Base-by-base conservation (phyloP, 2,797 vertebrate species). In the Garrulus glandarius region DNA sequence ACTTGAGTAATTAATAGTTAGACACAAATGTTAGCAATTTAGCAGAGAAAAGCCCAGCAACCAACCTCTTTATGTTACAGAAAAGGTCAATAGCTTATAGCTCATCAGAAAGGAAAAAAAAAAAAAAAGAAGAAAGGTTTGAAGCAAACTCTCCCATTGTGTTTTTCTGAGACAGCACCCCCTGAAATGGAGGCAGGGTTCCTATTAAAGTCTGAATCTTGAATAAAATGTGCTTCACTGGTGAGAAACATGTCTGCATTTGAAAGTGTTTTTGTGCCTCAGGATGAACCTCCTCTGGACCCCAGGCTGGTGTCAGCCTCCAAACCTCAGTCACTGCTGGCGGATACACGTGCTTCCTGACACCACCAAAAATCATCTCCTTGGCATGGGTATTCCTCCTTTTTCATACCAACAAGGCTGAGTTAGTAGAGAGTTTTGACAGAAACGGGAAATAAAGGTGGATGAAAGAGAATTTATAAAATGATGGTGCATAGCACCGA, bases 1-100 rank as follows among this genome's bases (percentile, higher is more conserved):
- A 26, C 27, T 52, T 29, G 41, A 4, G 27, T 95, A 95, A 96
- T 95, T 92, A 95, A 67, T 92, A 92, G 79, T 87, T 93, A 88
- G 82, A 39, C 57, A 43, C 30, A 84, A 59, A 59, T 71, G 69
- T 84, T 94, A 88, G 63, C 59, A 89, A 52, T 75, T 89, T 32
- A 72, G 52, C 63, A 69, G 55, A 91, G 84, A 94, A 91, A 87
- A 95, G 44, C 72, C 61, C 82, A 84, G 92, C 76, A 89, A 63
- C 76, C 89, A 83, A 29, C 34, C 36, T 75, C n/a, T 15, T 65
- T 29, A 29, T 68, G 30, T 46, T 89, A 80, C 47, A 77, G 84
- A 78, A 92, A 94, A 97, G 75, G 84, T 94, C 87, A 82, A 39
- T 32, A 76, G 55, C 63, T 91, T 93, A 72, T 63, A 76, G 50